Conservation (phyloP, 2,113 vertebrate genomes). For the Anhinga rufa region DNA sequence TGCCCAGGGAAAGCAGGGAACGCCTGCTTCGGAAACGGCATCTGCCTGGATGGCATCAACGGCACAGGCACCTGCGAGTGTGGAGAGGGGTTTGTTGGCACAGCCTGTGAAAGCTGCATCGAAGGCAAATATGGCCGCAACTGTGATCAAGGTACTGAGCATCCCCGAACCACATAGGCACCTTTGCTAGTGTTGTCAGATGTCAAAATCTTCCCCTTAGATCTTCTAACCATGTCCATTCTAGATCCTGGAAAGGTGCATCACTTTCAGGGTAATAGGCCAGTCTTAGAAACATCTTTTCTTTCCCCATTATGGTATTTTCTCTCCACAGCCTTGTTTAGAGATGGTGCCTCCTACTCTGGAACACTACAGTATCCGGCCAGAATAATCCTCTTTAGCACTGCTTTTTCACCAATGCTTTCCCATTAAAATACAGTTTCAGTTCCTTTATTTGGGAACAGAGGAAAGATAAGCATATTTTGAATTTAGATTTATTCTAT, state of each 20-base stretch:
- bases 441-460: not conserved
- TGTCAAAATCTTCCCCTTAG: not conserved
- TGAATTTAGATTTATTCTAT: not conserved
- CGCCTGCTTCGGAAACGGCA: conserved; percentile 80
- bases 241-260: not conserved
- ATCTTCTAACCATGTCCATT: accelerated
- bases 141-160: conserved; percentile 87
- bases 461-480: not conserved
- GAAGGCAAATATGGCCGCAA: conserved; percentile 75
- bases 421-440: not conserved
- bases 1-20: conserved; percentile 78
- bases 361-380: not conserved
- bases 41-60: conserved; percentile 80
- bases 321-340: not conserved
- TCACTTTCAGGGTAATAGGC: not conserved
- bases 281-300: not conserved
- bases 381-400: not conserved
- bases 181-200: accelerated
- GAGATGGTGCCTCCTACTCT: not conserved
- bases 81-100: conserved; percentile 74
- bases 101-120: conserved; percentile 83
- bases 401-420: not conserved
- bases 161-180: not conserved
- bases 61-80: conserved; percentile 84
- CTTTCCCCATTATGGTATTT: not conserved